These are phyloP conservation scores for Pachycephala philippinensis DNA, from an alignment of 2,113 vertebrate genomes.

Conservation along the genomic window DNA sequence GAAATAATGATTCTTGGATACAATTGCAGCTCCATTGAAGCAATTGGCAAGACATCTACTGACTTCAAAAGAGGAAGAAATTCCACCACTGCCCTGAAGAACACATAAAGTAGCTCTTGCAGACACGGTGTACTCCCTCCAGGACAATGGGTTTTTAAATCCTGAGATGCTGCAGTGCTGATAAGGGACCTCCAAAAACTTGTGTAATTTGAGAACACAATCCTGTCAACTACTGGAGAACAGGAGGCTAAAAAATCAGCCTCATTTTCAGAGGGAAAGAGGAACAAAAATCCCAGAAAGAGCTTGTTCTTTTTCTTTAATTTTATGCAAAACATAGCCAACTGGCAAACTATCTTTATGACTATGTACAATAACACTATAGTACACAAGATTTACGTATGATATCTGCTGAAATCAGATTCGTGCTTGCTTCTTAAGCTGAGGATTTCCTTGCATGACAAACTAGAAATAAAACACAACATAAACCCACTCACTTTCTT, in stretches of 20 bases:
- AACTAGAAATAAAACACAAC: background rate
- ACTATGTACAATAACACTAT: background rate
- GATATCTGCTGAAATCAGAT: background rate
- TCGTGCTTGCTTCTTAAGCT: background rate
- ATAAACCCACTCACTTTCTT: background rate
- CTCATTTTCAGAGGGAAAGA: background rate
- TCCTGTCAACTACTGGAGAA: background rate
- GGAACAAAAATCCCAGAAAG: background rate
- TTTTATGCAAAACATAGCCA: background rate
- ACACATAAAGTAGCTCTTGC: background rate
- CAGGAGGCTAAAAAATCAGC: background rate
- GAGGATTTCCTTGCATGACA: background rate
- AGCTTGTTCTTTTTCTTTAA: background rate
- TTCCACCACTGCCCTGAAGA: background rate
- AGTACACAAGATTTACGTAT: background rate
- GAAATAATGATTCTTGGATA: constrained; percentile 24
- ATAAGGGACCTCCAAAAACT: background rate
- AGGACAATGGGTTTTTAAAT: background rate
- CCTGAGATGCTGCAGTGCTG: background rate
- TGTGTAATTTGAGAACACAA: background rate
- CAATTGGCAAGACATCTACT: background rate
- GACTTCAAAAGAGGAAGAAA: constrained; percentile 16
- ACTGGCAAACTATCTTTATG: background rate
- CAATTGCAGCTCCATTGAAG: background rate
- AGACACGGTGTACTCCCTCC: background rate